Evolutionary conservation across 2,113 vertebrate species (phyloP), one percentile per base, ranked within the genome.

Genomic region (Paratilapia polleni): DNA sequence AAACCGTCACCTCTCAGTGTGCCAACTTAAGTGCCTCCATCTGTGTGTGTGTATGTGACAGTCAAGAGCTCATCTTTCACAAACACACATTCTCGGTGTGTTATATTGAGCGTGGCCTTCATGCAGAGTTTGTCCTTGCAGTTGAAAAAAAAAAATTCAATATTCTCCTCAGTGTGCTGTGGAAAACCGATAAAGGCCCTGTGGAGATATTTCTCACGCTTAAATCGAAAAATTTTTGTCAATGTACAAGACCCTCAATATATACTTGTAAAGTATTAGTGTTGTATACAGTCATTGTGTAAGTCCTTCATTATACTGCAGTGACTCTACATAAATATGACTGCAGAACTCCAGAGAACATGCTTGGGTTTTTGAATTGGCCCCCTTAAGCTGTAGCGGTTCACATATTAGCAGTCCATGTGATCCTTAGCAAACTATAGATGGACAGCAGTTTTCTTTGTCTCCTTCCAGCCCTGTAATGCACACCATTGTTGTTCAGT

Each of bases 111-210:
- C 20, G 31, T 82, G 70, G 81, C 78, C 52, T 68, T 78, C 81
- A 89, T 80, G 83, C 87, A 74, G 73, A 81, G 75, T 79, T 80
- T 89, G 80, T 82, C 82, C 84, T 86, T 84, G 58, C 73, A 57
- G 76, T 73, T 66, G 11, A 60, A 74, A 74, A n/a, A 77, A 54
- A 74, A 49, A 28, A 36, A 74, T 70, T 86, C 76, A 81, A 81
- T 88, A 78, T 68, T 82, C 63, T 92, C 70, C 20, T 80, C 68
- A 61, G 74, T 14, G 60, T 34, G 47, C 66, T 73, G 66, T 52
- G 17, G 47, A 54, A 73, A 73, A 54, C 47, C 68, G 47, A 73
- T 73, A 34, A 73, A 73, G 26, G 68, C 68, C 47, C 68, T n/a
- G 47, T 34, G 47, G 68, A 73, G 47, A 52, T 31, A 73, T 73